Conservation (phyloP, 1,140 invertebrate species). For the Ostrea edulis region DNA sequence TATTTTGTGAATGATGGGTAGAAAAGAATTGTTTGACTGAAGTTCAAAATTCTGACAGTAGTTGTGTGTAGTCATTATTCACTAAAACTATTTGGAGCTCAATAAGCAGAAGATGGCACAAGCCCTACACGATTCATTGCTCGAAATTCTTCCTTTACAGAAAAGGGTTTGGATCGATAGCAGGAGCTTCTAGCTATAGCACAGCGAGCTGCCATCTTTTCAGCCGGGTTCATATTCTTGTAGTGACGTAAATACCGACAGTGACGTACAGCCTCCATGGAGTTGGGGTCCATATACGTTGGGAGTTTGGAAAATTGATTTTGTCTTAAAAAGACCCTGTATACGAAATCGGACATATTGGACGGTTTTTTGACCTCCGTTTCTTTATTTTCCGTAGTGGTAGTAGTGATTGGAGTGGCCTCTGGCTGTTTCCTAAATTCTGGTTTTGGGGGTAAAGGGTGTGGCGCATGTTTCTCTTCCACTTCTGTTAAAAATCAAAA, state of each 20-base stretch:
- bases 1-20: background rate
- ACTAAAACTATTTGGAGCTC: background rate
- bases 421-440: background rate
- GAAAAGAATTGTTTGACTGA: background rate
- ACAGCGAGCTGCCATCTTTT: conserved; percentile 26
- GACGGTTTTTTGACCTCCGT: conserved; percentile 17
- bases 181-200: background rate
- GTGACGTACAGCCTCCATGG: background rate
- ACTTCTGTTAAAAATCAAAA: background rate
- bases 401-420: background rate
- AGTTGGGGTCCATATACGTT: conserved; percentile 32
- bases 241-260: conserved; percentile 22
- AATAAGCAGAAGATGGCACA: conserved; percentile 7
- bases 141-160: background rate
- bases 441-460: background rate
- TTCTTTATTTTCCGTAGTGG: background rate
- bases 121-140: background rate
- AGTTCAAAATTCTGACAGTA: too few relatives aligned
- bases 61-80: background rate
- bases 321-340: conserved; percentile 30
- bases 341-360: conserved; percentile 35
- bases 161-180: conserved; percentile 12
- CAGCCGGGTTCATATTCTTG: background rate
- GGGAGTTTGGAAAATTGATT: conserved; percentile 32
- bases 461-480: background rate